Evolutionary conservation across 2,113 vertebrate genomes (phyloP).

Genomic region (Grus americana): DNA sequence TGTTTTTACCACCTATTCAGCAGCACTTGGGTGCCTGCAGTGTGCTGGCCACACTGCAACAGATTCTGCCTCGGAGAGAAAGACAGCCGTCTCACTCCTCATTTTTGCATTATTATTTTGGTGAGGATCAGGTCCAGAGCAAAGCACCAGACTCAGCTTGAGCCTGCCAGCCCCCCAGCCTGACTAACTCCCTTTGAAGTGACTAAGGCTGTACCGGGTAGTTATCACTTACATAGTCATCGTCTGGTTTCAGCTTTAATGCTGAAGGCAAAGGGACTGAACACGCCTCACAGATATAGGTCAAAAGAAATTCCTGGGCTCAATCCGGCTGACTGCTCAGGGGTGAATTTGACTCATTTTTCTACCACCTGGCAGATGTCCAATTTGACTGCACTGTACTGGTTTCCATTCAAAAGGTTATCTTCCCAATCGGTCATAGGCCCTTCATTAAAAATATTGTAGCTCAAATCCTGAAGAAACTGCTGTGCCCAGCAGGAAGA

Average conservation of each 20-base stretch:
- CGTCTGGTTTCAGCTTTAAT: not conserved
- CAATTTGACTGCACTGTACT: not conserved
- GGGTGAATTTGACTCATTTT: not conserved
- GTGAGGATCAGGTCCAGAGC: not conserved
- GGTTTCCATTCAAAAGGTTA: not conserved
- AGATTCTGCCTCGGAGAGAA: not conserved
- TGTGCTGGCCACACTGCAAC: not conserved
- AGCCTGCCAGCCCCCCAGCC: not conserved
- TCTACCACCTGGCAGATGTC: not conserved
- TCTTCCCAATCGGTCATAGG: not conserved
- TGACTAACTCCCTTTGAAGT: not conserved
- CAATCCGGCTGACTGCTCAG: not conserved
- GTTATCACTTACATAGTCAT: not conserved
- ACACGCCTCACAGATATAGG: not conserved
- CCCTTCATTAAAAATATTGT: not conserved
- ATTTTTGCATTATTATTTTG: not conserved
- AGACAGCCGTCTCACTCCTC: not conserved
- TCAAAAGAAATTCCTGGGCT: not conserved
- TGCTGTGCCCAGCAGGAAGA: not conserved
- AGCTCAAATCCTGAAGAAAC: not conserved
- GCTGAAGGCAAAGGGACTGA: not conserved
- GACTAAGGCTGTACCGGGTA: not conserved
- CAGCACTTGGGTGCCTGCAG: fast-evolving
- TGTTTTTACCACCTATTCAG: not conserved
- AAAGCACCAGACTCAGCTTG: not conserved